Evolutionary conservation across 2,113 vertebrate species (phyloP), one percentile per base, ranked within the genome.

Genomic region (Pachyramphus minor): DNA sequence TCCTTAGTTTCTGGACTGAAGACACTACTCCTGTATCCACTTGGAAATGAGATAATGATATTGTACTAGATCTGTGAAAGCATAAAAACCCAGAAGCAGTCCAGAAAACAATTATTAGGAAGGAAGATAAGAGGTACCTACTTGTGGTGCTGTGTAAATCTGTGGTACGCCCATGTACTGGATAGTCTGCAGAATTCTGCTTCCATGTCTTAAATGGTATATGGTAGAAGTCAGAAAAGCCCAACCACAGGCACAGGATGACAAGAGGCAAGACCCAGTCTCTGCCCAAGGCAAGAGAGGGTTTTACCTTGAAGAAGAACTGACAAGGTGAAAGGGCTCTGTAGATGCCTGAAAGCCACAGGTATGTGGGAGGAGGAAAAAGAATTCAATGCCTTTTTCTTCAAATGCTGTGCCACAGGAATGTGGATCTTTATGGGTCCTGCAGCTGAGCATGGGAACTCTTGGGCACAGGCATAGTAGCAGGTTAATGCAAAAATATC

Each of bases 401-500:
- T 42, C 37, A 35, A 2, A 1, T 35, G 20, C 18, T 42, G 35
- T 60, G n/a, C 64, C 1, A 2, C 47, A 56, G 15, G 37, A 37
- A 84, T 27, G 42, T 0, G 1, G 21, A n/a, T 64, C 20, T 68
- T 63, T 27, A 21, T 3, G 5, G 4, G 2, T 39, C 35, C 47
- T 69, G 35, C 4, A 3, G 13, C 53, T 47, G 25, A 89, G 53
- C 2, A 0, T 4, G 30, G 17, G 14, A 64, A 33, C 8, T 62
- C 56, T 24, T 3, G 1, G 21, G 16, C 1, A 0, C 5, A 30
- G 41, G 18, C 20, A 28, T 0, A 1, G 18, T 11, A 74, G 45
- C 45, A 82, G 45, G 11, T 24, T 45, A 45, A 41, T 60, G 30
- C 24, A 62, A 47, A 60, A 90, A 52, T 81, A 55, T 15, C 27